Evolutionary conservation across 2,113 vertebrate species (phyloP).

Genomic region (Lethenteron camtschaticum): DNA sequence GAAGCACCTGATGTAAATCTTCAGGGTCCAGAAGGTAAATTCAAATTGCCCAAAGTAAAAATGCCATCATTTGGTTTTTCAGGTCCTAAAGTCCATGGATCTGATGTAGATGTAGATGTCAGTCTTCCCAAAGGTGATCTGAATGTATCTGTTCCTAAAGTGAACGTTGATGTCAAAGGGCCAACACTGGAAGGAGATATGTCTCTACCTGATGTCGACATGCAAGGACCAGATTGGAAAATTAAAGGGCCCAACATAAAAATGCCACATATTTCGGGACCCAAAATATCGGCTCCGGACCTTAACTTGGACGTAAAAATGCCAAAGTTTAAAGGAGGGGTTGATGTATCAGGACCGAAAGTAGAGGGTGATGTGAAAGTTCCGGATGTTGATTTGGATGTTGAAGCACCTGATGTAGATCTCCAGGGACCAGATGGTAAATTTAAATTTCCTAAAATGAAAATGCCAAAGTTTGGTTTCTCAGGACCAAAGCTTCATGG

Average conservation of each 20-base stretch:
- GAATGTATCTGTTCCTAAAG: too few relatives aligned
- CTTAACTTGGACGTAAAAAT: background rate
- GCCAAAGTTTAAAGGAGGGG: too few relatives aligned
- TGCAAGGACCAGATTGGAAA: conserved; percentile 10
- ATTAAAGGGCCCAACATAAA: conserved; percentile 9
- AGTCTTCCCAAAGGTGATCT: background rate
- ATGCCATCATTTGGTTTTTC: conserved; percentile 8
- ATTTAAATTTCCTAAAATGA: too few relatives aligned
- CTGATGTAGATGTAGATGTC: conserved; percentile 2
- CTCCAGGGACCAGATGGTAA: too few relatives aligned
- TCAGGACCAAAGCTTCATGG: too few relatives aligned
- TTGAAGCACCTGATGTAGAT: too few relatives aligned
- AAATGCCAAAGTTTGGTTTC: too few relatives aligned
- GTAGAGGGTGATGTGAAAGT: too few relatives aligned
- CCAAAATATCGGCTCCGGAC: background rate
- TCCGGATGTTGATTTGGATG: too few relatives aligned
- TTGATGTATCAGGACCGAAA: too few relatives aligned
- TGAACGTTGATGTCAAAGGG: background rate
- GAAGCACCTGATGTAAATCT: conserved; percentile 11
- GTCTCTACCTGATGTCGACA: background rate
- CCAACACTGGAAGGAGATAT: background rate
- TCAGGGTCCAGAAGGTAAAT: conserved; percentile 9
- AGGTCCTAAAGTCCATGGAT: background rate
- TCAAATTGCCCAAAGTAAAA: conserved; percentile 10
- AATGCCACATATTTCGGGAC: background rate